phyloP scores from a whole-genome alignment of 2,888 invertebrate species.

The Heliconius ethilla region DNA sequence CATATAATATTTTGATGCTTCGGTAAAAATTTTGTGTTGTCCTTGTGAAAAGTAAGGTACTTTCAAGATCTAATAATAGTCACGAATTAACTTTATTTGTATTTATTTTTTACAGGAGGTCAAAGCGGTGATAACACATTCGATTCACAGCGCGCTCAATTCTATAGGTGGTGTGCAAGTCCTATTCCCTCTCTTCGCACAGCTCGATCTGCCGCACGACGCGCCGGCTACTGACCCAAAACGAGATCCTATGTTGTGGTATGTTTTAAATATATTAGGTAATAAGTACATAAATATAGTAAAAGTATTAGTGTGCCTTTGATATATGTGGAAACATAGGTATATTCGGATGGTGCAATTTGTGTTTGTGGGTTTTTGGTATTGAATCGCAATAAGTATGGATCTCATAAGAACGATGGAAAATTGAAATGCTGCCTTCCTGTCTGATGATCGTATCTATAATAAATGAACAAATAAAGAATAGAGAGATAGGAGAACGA shows the following conservation, averaged over 20 bases:
- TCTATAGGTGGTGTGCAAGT: slow-evolving; percentile 99
- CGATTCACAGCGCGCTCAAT: slow-evolving; percentile 99
- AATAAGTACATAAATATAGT: too few species aligned
- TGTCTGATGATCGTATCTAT: too few species aligned
- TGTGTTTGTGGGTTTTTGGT: too few species aligned
- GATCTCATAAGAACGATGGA: too few species aligned
- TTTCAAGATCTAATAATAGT: background rate
- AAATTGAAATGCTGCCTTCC: too few species aligned
- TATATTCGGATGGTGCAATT: too few species aligned
- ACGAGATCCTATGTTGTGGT: slow-evolving; percentile 94
- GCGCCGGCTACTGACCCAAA: slow-evolving; percentile 90
- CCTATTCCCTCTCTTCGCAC: slow-evolving; percentile 98
- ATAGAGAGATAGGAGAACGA: too few species aligned
- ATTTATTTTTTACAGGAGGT: slow-evolving; percentile 89
- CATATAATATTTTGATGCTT: background rate
- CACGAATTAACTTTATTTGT: background rate
- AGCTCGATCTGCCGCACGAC: slow-evolving; percentile 96
- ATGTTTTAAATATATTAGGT: slow-evolving; percentile 57
- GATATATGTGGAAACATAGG: too few species aligned
- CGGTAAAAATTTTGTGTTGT: background rate
- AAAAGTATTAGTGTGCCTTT: too few species aligned
- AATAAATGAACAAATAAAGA: too few species aligned
- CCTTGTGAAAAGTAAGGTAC: too few species aligned
- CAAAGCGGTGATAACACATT: slow-evolving; percentile 99
- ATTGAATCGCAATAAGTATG: too few species aligned